Evolutionary conservation across 2,888 invertebrate genomes (phyloP).

Genomic region (Xylocampa areola): DNA sequence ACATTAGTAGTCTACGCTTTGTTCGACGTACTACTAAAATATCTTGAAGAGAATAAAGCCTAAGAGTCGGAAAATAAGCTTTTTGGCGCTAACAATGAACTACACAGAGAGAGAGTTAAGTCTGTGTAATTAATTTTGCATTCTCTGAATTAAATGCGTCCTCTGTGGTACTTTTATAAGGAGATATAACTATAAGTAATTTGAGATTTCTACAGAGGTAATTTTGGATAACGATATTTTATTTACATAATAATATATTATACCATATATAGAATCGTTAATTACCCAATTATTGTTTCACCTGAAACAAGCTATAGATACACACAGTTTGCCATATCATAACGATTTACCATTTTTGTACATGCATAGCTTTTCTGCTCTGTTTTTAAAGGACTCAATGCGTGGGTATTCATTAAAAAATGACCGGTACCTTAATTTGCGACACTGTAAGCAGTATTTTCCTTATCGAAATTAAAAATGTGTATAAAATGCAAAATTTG

Average conservation of each 20-base stretch:
- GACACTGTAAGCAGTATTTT: constrained; percentile 9
- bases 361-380: background rate
- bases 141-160: constrained; percentile 42
- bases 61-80: constrained; percentile 62
- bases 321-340: too few species aligned
- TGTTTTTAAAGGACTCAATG: background rate
- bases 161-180: constrained; percentile 12
- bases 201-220: constrained; percentile 14
- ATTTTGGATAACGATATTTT: constrained; percentile 19
- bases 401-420: background rate
- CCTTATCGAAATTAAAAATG: constrained; percentile 6
- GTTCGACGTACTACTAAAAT: constrained; percentile 57
- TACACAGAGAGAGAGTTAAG: constrained; percentile 42
- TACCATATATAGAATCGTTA: too few species aligned
- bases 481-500: constrained; percentile 3
- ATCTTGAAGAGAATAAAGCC: constrained; percentile 56
- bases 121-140: constrained; percentile 56
- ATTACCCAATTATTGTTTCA: too few species aligned
- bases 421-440: constrained; percentile 7
- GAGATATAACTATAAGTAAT: constrained; percentile 12
- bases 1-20: constrained; percentile 59
- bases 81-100: constrained; percentile 56
- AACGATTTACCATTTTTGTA: background rate
- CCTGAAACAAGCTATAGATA: too few species aligned
- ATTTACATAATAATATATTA: too few species aligned